Base-by-base conservation (phyloP, 2,888 invertebrate species). In the Drosophila heteroneura region DNA sequence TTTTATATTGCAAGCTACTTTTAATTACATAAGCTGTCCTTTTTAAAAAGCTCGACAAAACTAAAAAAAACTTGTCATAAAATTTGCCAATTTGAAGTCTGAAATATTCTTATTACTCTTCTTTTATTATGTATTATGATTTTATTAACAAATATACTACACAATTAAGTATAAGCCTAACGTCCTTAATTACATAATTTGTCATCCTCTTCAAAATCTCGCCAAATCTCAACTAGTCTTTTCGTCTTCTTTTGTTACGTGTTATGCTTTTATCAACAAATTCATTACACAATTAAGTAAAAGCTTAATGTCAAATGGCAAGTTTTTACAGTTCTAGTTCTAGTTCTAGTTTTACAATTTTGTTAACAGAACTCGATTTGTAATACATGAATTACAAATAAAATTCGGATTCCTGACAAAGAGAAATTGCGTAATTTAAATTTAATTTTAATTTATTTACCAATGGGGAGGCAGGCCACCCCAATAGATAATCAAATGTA, bases 401-500 rank as follows among this genome's bases (percentile, higher is more conserved):
- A 16, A 26, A 16, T 26, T 22, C 6, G 6, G 22, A 14, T 44
- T 47, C 14, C 22, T 14, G 14, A 47, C 47, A 22, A 47, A 47
- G 22, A 22, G 14, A 14, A 14, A 22, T 30, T 28, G 49, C 28
- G 19, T 10, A 19, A 58, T 58, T 57, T 6, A 30, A 39, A 32
- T n/a, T n/a, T n/a, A n/a, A n/a, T n/a, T 16, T 10, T 22, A 5
- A 30, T 52, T 59, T 37, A 58, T 70, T 41, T 39, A 59, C 7
- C 32, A n/a, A 22, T 6, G 5, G n/a, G 12, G 28, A 33, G 44
- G 7, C 22, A 16, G 33, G 19, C 49, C 32, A 30, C 41, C 28
- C 39, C 35, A 33, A 35, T 58, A 66, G 22, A 28, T 41, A 64
- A 66, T 64, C 41, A 69, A n/a, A 47, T 7, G 7, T 39, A 19